Conservation (phyloP, 30 jellyfish, hydroid and myxozoan species). For the Aurelia sp. region DNA sequence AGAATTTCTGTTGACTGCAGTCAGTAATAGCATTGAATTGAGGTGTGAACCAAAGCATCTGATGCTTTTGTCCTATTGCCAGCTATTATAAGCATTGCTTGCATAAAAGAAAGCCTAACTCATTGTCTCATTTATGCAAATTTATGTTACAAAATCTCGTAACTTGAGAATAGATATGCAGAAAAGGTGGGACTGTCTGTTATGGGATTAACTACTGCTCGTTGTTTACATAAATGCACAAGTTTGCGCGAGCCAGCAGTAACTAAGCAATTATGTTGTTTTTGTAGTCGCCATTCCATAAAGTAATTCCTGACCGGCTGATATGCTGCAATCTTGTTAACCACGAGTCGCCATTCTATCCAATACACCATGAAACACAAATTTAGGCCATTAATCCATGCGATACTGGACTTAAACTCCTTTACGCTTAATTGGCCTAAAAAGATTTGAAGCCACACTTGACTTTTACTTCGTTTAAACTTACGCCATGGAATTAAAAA, state of each 20-base stretch:
- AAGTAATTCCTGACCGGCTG: slow-evolving; percentile 44
- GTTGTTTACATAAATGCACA: neutral
- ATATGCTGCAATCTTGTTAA: slow-evolving; percentile 22
- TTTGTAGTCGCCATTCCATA: slow-evolving; percentile 41
- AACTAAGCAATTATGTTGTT: slow-evolving; percentile 20
- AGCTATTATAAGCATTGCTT: too few species aligned
- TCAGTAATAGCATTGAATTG: too few species aligned
- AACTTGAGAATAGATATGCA: neutral
- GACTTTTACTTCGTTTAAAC: slow-evolving; percentile 10
- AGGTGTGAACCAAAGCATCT: too few species aligned
- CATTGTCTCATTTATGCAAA: too few species aligned
- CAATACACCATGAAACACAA: slow-evolving; percentile 25
- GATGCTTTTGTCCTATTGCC: too few species aligned
- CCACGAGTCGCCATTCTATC: slow-evolving; percentile 20
- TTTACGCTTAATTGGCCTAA: slow-evolving; percentile 34
- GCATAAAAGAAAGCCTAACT: too few species aligned
- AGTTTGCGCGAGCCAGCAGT: neutral
- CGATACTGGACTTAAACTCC: slow-evolving; percentile 34
- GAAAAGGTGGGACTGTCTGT: too few species aligned
- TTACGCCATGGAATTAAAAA: slow-evolving; percentile 27
- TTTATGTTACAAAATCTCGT: neutral
- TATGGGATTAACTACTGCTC: too few species aligned
- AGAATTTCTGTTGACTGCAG: too few species aligned
- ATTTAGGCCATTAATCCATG: slow-evolving; percentile 11
- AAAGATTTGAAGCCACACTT: slow-evolving; percentile 30